Base-by-base conservation (phyloP, 2,113 vertebrate species). In the Daubentonia madagascariensis region DNA sequence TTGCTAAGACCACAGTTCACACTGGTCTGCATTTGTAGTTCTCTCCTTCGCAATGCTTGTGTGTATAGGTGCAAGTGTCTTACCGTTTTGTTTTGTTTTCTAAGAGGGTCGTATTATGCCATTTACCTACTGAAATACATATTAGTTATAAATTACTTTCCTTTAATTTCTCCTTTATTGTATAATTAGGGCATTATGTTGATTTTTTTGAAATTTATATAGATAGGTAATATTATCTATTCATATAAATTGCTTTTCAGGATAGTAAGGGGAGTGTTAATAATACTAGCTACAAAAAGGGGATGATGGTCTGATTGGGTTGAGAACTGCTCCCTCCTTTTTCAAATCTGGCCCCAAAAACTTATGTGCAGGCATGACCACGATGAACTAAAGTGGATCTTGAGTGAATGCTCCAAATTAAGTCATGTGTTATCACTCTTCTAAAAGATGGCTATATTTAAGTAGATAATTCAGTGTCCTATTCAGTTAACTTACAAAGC, bases 121-220 rank as follows among this genome's bases (percentile, higher is more conserved):
- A 63, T 68, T 86, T 83, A 86, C 20, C 37, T 95, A 85, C 37
- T 63, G 68, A 87, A 83, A 61, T 84, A 84, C 4, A 68, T 32
- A 43, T 85, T 70, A 70, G 78, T 37, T 79, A 83, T 32, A 61
- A 73, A 81, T 90, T 35, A 48, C 30, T 85, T 87, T 68, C 45
- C n/a, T 92, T 85, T 96, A 61, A 73, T 72, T 96, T 95, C 84
- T 40, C 61, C 72, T 80, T 91, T 87, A 61, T 50, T 75, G 23
- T 45, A 76, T 52, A 83, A 40, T 90, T 79, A 88, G 54, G 20
- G 16, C 48, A 96, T 65, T 43, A 83, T 52, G 50, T 37, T 63
- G 18, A 68, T 63, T 65, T 94, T 32, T 67, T n/a, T 12, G 14
- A 59, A 83, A 80, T 89, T 68, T 89, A 72, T 50, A 48, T 37